A percentile compares a stretch with the other conserved stretches of the same genome.
Conservation (phyloP, 2,113 vertebrate genomes). For the Platysternon megacephalum region DNA sequence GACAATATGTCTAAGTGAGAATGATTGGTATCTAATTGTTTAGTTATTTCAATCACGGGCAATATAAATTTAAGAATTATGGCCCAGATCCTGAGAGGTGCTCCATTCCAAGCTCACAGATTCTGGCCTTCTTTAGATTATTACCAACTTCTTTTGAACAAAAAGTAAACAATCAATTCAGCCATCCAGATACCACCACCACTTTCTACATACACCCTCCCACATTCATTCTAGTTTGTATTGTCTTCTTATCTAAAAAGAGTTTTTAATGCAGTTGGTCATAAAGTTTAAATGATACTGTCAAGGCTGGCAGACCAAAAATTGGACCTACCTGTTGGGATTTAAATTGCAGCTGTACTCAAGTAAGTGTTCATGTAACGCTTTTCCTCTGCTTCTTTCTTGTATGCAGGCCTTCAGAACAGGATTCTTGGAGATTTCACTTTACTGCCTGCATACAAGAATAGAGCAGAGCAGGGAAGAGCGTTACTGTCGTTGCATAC, state of each 20-base stretch:
- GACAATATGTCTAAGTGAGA: not conserved
- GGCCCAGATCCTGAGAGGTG: constrained; percentile 24
- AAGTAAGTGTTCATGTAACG: constrained; percentile 60
- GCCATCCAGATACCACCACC: not conserved
- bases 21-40: not conserved
- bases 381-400: constrained; percentile 70
- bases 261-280: not conserved
- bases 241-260: not conserved
- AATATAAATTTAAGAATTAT: constrained; percentile 21
- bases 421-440: constrained; percentile 68
- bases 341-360: constrained; percentile 69
- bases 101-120: constrained; percentile 23
- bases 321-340: constrained; percentile 74
- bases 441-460: constrained; percentile 73
- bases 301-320: constrained; percentile 83
- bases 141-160: constrained; percentile 16
- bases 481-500: constrained; percentile 46
- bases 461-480: constrained; percentile 71
- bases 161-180: constrained; percentile 1
- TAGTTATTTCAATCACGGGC: not conserved
- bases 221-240: not conserved
- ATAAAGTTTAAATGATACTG: constrained; percentile 66
- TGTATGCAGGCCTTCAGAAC: constrained; percentile 69
- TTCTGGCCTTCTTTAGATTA: constrained; percentile 1
- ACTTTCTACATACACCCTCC: constrained; percentile 29